Evolutionary conservation across 2,113 vertebrate genomes (phyloP).

Genomic region (Brachyhypopomus gauderio): DNA sequence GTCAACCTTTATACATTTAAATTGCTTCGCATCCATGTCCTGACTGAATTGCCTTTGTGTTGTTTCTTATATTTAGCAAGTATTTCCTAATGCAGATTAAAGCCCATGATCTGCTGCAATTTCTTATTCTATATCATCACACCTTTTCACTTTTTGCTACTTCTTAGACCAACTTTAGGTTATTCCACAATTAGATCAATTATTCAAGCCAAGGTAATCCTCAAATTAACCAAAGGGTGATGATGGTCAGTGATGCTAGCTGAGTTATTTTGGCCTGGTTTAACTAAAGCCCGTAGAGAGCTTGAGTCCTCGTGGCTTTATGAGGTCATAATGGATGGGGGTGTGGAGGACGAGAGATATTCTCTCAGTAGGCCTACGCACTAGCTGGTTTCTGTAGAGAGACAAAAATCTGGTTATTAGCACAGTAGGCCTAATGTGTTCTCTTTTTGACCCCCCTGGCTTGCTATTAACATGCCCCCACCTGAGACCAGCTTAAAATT

Average conservation of each 20-base stretch:
- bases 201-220: constrained; percentile 40
- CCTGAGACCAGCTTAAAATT: constrained; percentile 88
- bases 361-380: constrained; percentile 21
- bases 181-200: constrained; percentile 8
- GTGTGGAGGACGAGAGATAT: constrained; percentile 1
- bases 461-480: constrained; percentile 88
- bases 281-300: constrained; percentile 27
- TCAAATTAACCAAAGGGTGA: constrained; percentile 45
- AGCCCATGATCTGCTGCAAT: constrained; percentile 1
- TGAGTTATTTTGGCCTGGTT: constrained; percentile 26
- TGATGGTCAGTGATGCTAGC: constrained; percentile 42
- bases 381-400: constrained; percentile 69
- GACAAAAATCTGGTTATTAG: constrained; percentile 86
- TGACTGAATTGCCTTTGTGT: constrained; percentile 26
- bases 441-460: constrained; percentile 74
- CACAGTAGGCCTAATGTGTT: constrained; percentile 79
- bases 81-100: background rate
- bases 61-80: constrained; percentile 26
- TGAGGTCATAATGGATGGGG: constrained; percentile 56
- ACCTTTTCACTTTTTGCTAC: background rate
- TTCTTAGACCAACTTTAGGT: background rate
- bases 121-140: constrained; percentile 19
- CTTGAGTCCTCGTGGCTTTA: constrained; percentile 36
- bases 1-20: constrained; percentile 37
- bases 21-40: constrained; percentile 36